Evolutionary conservation across 2,888 invertebrate species (phyloP).

Genomic region (Tineola bisselliella): DNA sequence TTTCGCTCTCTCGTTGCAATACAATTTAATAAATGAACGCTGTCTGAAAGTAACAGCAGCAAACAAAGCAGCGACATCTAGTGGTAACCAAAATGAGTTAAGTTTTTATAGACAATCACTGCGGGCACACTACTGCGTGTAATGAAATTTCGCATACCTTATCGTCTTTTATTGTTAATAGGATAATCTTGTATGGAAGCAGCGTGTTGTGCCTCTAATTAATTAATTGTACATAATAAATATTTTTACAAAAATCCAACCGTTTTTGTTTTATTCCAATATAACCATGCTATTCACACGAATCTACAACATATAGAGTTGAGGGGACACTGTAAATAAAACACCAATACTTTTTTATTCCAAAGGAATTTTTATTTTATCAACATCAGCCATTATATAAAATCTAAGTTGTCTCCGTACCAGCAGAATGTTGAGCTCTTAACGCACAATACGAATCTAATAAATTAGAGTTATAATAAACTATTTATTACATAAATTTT

Average conservation of each 20-base stretch:
- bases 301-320: no score
- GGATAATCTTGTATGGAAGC: neutral
- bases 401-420: conserved; percentile 1
- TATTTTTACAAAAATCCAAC: conserved; percentile 45
- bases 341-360: neutral
- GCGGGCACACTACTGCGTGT: neutral
- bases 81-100: no score
- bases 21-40: no score
- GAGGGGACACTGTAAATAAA: no score
- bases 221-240: conserved; percentile 52
- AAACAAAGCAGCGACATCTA: no score
- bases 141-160: neutral
- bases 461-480: neutral
- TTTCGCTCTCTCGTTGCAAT: no score
- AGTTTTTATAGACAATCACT: no score
- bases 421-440: conserved; percentile 9
- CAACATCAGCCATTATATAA: conserved; percentile 8
- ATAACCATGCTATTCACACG: no score
- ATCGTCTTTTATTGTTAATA: no score
- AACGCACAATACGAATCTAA: neutral
- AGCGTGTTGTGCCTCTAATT: conserved; percentile 19
- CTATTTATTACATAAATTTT: neutral
- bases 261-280: conserved; percentile 9
- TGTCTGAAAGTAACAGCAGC: no score
- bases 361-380: neutral